These are phyloP conservation scores for Lithobates pipiens DNA, from an alignment of 2,797 vertebrate genomes.

Conservation along the genomic window DNA sequence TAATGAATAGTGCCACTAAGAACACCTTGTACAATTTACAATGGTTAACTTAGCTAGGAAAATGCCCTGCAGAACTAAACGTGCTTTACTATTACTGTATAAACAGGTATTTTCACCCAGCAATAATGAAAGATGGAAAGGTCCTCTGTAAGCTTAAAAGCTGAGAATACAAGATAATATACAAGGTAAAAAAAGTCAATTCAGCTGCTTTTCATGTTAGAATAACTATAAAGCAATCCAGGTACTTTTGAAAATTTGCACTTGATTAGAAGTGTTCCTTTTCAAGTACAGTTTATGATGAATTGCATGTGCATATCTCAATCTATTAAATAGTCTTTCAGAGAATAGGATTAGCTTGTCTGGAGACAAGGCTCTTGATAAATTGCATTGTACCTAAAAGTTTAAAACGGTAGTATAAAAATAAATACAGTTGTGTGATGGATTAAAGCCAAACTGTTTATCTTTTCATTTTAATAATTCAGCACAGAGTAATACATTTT, in stretches of 20 bases:
- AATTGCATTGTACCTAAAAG: conserved; percentile 60
- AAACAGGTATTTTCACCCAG: not conserved
- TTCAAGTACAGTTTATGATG: conserved; percentile 54
- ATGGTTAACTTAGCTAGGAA: not conserved
- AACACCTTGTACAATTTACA: not conserved
- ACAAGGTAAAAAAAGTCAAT: conserved; percentile 50
- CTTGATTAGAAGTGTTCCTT: conserved; percentile 57
- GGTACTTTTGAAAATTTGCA: conserved; percentile 57
- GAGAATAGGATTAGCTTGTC: conserved; percentile 60
- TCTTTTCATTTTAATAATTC: conserved; percentile 61
- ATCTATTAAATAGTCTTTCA: conserved; percentile 60
- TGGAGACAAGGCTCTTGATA: conserved; percentile 61
- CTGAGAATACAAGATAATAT: conserved; percentile 5
- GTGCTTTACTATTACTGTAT: not conserved
- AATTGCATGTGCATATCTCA: conserved; percentile 61
- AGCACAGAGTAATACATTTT: conserved; percentile 50
- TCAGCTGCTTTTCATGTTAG: conserved; percentile 47
- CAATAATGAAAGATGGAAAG: not conserved
- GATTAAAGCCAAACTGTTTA: conserved; percentile 61
- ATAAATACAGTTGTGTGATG: conserved; percentile 58
- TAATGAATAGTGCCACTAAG: not conserved
- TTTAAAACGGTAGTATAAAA: conserved; percentile 57
- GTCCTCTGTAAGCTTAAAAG: conserved; percentile 9
- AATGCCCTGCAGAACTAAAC: not conserved
- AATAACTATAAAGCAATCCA: conserved; percentile 45